These are phyloP conservation scores for Trichonephila clavipes DNA, from an alignment of 1,140 invertebrate species.

Conservation along the genomic window DNA sequence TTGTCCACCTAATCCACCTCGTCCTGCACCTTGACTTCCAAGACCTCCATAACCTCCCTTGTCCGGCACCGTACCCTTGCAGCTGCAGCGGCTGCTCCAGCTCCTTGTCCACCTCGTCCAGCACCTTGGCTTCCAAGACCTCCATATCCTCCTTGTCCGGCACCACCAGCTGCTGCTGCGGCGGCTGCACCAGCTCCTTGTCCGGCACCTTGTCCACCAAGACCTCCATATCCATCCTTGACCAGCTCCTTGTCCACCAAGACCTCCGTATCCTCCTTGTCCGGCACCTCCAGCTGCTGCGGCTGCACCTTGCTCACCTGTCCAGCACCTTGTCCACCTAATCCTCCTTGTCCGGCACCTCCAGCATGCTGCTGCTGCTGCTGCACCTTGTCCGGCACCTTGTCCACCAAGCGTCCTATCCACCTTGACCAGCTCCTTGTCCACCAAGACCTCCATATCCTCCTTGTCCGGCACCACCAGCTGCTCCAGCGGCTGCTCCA, in stretches of 20 bases:
- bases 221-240: neutral
- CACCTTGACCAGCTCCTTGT: neutral
- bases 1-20: neutral
- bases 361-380: neutral
- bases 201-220: neutral
- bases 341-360: neutral
- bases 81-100: neutral
- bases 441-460: neutral
- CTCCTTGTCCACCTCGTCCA: too few relatives aligned
- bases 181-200: neutral
- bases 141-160: neutral
- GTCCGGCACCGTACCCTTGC: neutral
- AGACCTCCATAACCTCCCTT: neutral
- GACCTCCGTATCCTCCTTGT: neutral
- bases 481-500: too few relatives aligned
- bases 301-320: neutral
- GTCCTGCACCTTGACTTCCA: neutral
- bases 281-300: neutral
- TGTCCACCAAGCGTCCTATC: neutral
- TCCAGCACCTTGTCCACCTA: too few relatives aligned
- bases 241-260: neutral
- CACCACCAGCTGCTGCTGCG: neutral
- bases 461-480: too few relatives aligned
- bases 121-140: neutral
- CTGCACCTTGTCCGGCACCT: neutral